Base-by-base conservation (phyloP, 2,888 invertebrate genomes). In the Andrena haemorrhoa region DNA sequence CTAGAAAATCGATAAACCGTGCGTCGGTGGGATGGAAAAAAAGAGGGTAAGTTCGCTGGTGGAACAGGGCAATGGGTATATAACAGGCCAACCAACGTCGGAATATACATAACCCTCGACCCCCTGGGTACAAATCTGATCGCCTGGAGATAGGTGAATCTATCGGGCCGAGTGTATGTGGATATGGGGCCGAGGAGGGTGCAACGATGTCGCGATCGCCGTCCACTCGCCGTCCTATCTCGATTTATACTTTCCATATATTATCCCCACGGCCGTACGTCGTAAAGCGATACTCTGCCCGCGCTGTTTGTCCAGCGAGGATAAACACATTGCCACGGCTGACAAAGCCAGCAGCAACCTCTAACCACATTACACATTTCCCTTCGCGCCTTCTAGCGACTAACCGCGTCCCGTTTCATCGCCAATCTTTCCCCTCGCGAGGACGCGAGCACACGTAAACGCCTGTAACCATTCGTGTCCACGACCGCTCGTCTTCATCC, bases 231-330 rank as follows among this genome's bases (percentile, higher is more conserved):
- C 61, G 23, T 56, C 78, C 86, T 81, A 89, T 85, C 84, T 82
- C 82, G 86, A 87, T 85, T 81, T 86, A 89, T 87, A 75, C 70
- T 89, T 83, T 82, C 79, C 80, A 88, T 86, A 85, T 84, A 88
- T 89, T 89, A 85, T 79, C 75, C 76, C 35, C 72, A 29, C 68
- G 64, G 72, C 41, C 69, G 77, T 82, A 70, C 78, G 70, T 79
- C 83, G 89, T 87, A 89, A 88, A 86, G 70, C 84, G 84, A 89
- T 84, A 89, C 78, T 68, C 75, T 73, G 64, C 60, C 79, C 51
- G 71, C 41, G 61, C 73, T 74, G 75, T 82, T 84, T 79, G 75
- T 77, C 64, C 75, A 29, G 49, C 72, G 78, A 56, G 56, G 82
- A 88, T 86, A 86, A 88, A 86, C 88, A 86, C 85, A 80, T 88